These are phyloP conservation scores for Hystrix cristata DNA, from an alignment of 2,113 vertebrate species.

Conservation along the genomic window DNA sequence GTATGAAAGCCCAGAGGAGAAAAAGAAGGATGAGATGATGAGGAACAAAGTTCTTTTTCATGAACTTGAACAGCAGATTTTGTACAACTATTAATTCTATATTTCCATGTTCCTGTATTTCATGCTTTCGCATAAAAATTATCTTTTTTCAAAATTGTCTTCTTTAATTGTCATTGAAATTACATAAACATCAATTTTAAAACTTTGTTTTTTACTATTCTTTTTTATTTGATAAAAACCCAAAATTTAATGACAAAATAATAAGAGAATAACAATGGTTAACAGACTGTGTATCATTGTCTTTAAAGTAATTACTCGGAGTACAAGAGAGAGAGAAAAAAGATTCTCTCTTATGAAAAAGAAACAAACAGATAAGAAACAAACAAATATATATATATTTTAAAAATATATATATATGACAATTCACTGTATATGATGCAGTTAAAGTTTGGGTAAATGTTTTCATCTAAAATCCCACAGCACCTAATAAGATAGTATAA, in stretches of 20 bases:
- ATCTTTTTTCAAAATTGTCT: background rate
- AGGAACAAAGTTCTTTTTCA: background rate
- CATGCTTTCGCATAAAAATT: background rate
- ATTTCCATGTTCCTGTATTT: background rate
- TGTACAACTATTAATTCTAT: slow-evolving; percentile 39
- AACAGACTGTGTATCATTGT: background rate
- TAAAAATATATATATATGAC: background rate
- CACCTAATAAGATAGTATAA: background rate
- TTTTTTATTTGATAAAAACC: background rate
- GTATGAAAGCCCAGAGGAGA: background rate
- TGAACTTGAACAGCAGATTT: slow-evolving; percentile 19
- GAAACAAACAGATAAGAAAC: background rate
- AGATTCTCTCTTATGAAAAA: background rate
- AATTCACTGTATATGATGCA: background rate
- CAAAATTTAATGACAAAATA: background rate
- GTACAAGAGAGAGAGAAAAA: background rate
- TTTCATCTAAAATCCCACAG: slow-evolving; percentile 35
- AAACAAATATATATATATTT: too few species aligned
- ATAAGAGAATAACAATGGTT: background rate
- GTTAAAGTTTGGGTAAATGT: background rate
- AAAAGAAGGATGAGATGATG: background rate
- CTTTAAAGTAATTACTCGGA: background rate
- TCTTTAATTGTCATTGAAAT: slow-evolving; percentile 46
- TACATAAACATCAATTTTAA: slow-evolving; percentile 20
- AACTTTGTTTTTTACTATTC: slow-evolving; percentile 17